Percentiles rank a stretch among this genome's conserved stretches.
These are phyloP conservation scores for Neoscelio sp. DNA, from an alignment of 2,888 invertebrate species.

Conservation along the genomic window DNA sequence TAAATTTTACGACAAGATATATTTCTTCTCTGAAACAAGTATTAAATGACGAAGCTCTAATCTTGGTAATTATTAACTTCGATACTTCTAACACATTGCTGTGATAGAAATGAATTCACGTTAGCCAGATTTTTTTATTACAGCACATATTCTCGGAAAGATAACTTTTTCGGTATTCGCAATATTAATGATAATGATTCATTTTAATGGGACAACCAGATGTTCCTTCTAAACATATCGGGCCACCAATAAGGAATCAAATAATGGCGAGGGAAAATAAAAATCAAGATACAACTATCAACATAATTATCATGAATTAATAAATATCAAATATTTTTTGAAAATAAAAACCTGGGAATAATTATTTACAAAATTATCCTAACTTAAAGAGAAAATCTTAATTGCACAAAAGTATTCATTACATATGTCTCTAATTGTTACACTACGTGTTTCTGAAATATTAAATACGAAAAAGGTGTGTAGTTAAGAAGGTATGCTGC, in stretches of 20 bases:
- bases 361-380: neutral
- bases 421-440: neutral
- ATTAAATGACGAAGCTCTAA: slow-evolving; percentile 25
- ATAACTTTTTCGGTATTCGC: slow-evolving; percentile 33
- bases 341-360: slow-evolving; percentile 11
- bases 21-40: slow-evolving; percentile 35
- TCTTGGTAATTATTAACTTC: slow-evolving; percentile 41
- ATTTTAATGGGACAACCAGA: slow-evolving; percentile 54
- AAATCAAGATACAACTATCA: slow-evolving; percentile 3
- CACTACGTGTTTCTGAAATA: slow-evolving; percentile 18
- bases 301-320: slow-evolving; percentile 5
- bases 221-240: slow-evolving; percentile 53
- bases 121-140: slow-evolving; percentile 31
- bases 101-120: slow-evolving; percentile 44
- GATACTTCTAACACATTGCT: slow-evolving; percentile 33
- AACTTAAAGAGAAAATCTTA: slow-evolving; percentile 7
- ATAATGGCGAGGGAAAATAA: slow-evolving; percentile 40
- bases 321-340: too few relatives aligned
- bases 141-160: slow-evolving; percentile 49
- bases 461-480: slow-evolving; percentile 40
- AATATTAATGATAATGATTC: slow-evolving; percentile 44
- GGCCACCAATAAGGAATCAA: slow-evolving; percentile 49
- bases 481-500: slow-evolving; percentile 18
- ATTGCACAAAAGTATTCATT: neutral
- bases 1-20: too few relatives aligned